These are phyloP conservation scores for Halcyon leucocephala DNA, from an alignment of 2,797 vertebrate genomes.

Conservation along the genomic window DNA sequence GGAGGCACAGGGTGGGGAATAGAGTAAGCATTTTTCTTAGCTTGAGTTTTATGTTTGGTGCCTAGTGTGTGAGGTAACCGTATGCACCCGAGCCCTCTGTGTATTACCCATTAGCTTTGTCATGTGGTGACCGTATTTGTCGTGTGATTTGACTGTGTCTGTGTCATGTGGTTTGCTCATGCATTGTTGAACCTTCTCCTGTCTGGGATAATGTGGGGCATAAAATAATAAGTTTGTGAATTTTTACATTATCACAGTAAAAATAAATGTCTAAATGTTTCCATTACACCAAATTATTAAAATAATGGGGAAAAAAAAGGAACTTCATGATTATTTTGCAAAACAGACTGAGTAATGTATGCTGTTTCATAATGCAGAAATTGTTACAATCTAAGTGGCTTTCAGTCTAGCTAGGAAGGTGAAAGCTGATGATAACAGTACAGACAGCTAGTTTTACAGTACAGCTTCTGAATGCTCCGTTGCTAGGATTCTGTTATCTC, in stretches of 20 bases:
- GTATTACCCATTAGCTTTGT: slow-evolving; percentile 86
- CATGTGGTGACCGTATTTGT: slow-evolving; percentile 88
- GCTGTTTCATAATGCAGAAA: not conserved
- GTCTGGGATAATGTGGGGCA: slow-evolving; percentile 97
- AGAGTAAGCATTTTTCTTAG: slow-evolving; percentile 97
- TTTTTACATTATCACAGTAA: slow-evolving; percentile 34
- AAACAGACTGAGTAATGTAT: not conserved
- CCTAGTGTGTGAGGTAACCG: slow-evolving; percentile 88
- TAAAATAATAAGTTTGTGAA: slow-evolving; percentile 72
- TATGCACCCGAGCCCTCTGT: slow-evolving; percentile 84
- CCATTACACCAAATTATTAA: slow-evolving; percentile 56
- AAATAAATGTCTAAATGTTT: slow-evolving; percentile 54
- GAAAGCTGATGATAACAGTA: not conserved
- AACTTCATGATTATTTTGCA: not conserved
- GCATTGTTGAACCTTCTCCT: slow-evolving; percentile 94
- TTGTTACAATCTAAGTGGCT: not conserved
- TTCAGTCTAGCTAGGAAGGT: not conserved
- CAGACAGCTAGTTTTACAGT: not conserved
- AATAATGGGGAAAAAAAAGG: not conserved
- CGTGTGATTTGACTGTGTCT: slow-evolving; percentile 88
- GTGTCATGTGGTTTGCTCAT: slow-evolving; percentile 90
- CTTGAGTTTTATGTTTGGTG: slow-evolving; percentile 86
- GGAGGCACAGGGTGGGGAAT: slow-evolving; percentile 99
- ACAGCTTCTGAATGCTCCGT: not conserved
- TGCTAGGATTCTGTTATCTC: not conserved